Percentiles rank a stretch among this genome's conserved stretches.
Conservation (phyloP, 1,140 invertebrate genomes). For the Megalonaias nervosa region DNA sequence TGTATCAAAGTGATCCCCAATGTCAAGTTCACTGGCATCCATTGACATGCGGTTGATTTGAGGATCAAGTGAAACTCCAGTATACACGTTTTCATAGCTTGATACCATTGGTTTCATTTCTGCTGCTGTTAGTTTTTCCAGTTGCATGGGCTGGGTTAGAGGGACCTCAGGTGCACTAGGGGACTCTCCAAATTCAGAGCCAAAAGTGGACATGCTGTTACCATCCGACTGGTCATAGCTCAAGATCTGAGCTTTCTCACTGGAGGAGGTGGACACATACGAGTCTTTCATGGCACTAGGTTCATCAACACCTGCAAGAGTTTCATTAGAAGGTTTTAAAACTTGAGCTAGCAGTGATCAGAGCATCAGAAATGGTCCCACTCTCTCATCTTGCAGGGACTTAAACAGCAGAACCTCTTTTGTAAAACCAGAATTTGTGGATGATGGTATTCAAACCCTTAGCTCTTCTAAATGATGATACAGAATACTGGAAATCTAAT, state of each 20-base stretch:
- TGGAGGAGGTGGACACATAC: constrained; percentile 39
- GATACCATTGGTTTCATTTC: constrained; percentile 41
- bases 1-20: constrained; percentile 60
- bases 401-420: too few species aligned
- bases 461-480: too few species aligned
- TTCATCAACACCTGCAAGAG: too few species aligned
- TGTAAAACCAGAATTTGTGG: too few species aligned
- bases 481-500: too few species aligned
- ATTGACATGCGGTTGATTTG: constrained; percentile 48
- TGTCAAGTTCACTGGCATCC: constrained; percentile 54
- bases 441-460: too few species aligned
- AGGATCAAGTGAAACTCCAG: constrained; percentile 51
- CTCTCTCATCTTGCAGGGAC: too few species aligned
- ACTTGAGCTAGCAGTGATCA: too few species aligned
- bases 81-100: constrained; percentile 61
- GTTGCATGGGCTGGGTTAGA: constrained; percentile 38
- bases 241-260: constrained; percentile 41
- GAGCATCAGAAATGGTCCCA: too few species aligned
- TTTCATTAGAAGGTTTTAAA: too few species aligned
- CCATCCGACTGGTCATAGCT: constrained; percentile 40
- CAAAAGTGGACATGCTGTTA: constrained; percentile 43
- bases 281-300: too few species aligned
- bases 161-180: constrained; percentile 27
- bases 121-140: constrained; percentile 28
- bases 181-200: constrained; percentile 43